Conservation (phyloP, 2,797 vertebrate species). For the Sebastes diploproa region DNA sequence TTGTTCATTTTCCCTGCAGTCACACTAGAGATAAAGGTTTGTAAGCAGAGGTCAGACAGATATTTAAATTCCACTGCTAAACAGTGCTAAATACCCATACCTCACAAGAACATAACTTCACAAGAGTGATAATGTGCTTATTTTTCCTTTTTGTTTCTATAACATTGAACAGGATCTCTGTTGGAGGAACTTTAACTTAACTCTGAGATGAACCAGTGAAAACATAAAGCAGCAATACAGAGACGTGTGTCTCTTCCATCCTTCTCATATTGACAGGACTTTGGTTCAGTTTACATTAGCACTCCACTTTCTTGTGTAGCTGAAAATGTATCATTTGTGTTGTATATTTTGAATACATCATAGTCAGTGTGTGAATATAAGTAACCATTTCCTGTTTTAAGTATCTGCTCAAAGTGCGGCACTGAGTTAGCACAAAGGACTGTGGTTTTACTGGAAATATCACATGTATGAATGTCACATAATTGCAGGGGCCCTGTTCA, state of each 20-base stretch:
- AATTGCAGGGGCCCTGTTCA: neutral
- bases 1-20: neutral
- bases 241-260: neutral
- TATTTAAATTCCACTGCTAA: neutral
- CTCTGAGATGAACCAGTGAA: neutral
- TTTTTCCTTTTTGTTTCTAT: neutral
- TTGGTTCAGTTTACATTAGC: neutral
- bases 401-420: neutral
- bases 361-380: neutral
- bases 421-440: neutral
- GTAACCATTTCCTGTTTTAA: neutral
- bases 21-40: neutral
- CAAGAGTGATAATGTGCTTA: neutral
- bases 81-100: neutral
- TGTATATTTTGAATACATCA: neutral
- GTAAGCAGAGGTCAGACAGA: neutral
- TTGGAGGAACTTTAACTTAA: neutral
- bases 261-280: neutral
- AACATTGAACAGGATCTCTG: neutral
- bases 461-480: neutral
- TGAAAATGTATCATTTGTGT: neutral
- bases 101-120: neutral
- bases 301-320: neutral
- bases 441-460: neutral
- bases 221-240: neutral